phyloP scores from a whole-genome alignment of 1,140 invertebrate genomes.

The Tetraneura akinire region DNA sequence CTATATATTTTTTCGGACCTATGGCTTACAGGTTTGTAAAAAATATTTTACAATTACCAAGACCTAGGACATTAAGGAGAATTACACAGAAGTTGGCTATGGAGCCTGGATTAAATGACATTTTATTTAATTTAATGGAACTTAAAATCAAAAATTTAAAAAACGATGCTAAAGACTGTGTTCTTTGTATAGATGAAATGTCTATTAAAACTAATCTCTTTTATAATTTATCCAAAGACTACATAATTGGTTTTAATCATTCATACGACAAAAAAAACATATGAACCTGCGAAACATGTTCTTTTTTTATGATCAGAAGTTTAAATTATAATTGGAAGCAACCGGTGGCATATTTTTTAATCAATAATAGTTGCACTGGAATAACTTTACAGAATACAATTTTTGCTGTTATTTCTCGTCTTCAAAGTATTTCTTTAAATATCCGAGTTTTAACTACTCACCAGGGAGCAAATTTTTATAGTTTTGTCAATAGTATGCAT shows the following conservation, averaged over 20 bases:
- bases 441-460: background rate
- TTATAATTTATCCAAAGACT: background rate
- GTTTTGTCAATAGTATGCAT: background rate
- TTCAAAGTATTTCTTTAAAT: background rate
- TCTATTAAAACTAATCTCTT: background rate
- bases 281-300: background rate
- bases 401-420: background rate
- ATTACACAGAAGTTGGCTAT: background rate
- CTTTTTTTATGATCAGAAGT: background rate
- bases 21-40: constrained; percentile 2
- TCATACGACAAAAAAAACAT: background rate
- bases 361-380: background rate
- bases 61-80: background rate
- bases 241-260: background rate
- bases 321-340: background rate
- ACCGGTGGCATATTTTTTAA: background rate
- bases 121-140: constrained; percentile 6
- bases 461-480: background rate
- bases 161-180: background rate
- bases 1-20: constrained; percentile 13
- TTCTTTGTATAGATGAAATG: background rate
- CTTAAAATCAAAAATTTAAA: constrained; percentile 25
- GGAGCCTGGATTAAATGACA: constrained; percentile 7
- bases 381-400: background rate
- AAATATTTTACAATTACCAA: constrained; percentile 21